Evolutionary conservation across 2,797 vertebrate species (phyloP).

Genomic region (Echiichthys vipera): DNA sequence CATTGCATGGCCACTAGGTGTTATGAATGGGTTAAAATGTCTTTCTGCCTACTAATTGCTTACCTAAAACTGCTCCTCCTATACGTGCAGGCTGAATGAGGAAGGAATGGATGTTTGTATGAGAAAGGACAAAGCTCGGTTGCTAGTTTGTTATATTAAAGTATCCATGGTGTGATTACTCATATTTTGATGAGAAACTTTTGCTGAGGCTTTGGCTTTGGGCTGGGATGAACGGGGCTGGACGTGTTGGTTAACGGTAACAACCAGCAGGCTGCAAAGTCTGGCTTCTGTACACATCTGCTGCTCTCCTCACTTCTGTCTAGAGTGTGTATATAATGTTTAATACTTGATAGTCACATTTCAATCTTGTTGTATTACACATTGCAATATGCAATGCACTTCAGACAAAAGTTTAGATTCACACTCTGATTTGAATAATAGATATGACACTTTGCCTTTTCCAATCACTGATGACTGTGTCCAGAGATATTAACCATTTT

Average conservation of each 20-base stretch:
- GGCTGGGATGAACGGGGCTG: slow-evolving; percentile 44
- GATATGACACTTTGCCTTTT: slow-evolving; percentile 59
- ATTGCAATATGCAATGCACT: slow-evolving; percentile 53
- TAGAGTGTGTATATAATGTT: slow-evolving; percentile 57
- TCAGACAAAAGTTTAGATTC: slow-evolving; percentile 50
- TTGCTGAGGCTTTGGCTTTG: slow-evolving; percentile 63
- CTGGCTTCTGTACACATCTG: slow-evolving; percentile 48
- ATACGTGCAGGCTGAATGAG: slow-evolving; percentile 5
- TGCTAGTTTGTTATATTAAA: neutral
- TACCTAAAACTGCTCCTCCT: slow-evolving; percentile 20
- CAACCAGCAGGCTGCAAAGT: slow-evolving; percentile 47
- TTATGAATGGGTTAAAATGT: slow-evolving; percentile 33
- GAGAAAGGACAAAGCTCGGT: neutral
- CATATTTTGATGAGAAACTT: slow-evolving; percentile 14
- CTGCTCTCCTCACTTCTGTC: slow-evolving; percentile 55
- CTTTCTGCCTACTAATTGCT: slow-evolving; percentile 51
- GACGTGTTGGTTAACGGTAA: slow-evolving; percentile 28
- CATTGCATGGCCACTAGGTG: slow-evolving; percentile 67
- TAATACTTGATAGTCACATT: slow-evolving; percentile 35
- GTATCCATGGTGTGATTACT: slow-evolving; percentile 7
- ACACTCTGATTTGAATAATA: slow-evolving; percentile 45
- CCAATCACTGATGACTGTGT: slow-evolving; percentile 79
- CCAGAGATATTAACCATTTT: slow-evolving; percentile 81
- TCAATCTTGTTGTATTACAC: slow-evolving; percentile 44
- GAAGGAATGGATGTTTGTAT: slow-evolving; percentile 11